Conservation (phyloP, 2,888 invertebrate genomes). For the Trichacis sp. region DNA sequence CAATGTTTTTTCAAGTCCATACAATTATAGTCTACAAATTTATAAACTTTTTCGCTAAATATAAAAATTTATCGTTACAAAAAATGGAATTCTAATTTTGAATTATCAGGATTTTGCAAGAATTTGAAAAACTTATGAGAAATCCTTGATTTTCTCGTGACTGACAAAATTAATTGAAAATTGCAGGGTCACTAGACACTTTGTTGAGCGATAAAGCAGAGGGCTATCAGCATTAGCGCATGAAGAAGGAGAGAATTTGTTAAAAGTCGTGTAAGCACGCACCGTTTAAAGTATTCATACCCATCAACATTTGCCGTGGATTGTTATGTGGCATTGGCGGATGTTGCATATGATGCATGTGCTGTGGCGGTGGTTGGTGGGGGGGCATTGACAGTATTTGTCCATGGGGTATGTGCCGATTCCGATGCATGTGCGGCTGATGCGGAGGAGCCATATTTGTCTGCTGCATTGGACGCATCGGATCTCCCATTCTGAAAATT, state of each 20-base stretch:
- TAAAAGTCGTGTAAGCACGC: background rate
- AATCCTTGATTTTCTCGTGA: too few relatives aligned
- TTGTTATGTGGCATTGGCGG: conserved; percentile 60
- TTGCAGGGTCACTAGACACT: too few relatives aligned
- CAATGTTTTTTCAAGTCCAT: too few relatives aligned
- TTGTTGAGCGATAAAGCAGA: too few relatives aligned
- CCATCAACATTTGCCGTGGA: conserved; percentile 71
- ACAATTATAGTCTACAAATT: too few relatives aligned
- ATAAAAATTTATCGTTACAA: too few relatives aligned
- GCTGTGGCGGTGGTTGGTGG: conserved; percentile 50
- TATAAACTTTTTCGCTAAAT: too few relatives aligned
- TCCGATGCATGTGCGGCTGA: conserved; percentile 62
- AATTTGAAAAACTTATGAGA: too few relatives aligned
- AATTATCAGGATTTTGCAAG: too few relatives aligned
- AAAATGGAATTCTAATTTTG: too few relatives aligned
- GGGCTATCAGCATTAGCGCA: too few relatives aligned
- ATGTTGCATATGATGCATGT: conserved; percentile 63
- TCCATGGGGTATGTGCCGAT: conserved; percentile 58
- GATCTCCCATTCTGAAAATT: conserved; percentile 63
- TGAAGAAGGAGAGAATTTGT: background rate
- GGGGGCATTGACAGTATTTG: conserved; percentile 65
- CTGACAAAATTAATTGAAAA: too few relatives aligned
- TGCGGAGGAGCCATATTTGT: conserved; percentile 64
- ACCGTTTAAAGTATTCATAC: conserved; percentile 63
- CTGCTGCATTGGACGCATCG: conserved; percentile 67